Evolutionary conservation across 92 coral and sea anemone species (phyloP), one percentile per base, ranked within the genome.

Genomic region (Palythoa grandiflora): DNA sequence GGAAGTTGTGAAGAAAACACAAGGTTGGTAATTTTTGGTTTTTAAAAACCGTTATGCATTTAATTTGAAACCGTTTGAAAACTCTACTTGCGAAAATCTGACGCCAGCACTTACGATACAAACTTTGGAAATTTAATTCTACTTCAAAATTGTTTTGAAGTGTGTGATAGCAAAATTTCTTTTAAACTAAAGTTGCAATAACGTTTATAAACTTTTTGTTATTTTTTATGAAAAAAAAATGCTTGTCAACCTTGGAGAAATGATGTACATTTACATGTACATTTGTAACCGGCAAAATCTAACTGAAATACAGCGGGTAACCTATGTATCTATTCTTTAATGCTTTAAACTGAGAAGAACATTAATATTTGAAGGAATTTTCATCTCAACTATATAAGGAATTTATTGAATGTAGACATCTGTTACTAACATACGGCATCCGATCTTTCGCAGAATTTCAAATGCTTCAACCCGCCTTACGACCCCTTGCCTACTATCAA

Each of bases 381-480:
- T 28, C 0, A 28, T 28, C 28, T 28, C 28, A 0, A 28, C 0
- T 28, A 8, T 21, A 8, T 28, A 10, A 71, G 37, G 47, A 71
- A 38, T 2, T 35, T 36, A 11, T 71, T 35, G 36, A 16, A 8
- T 9, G 13, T 6, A 71, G 1, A 12, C 36, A 9, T 35, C 7
- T 44, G 50, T 16, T 63, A 19, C 70, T 19, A 50, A 75, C 36
- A 13, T 2, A 11, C 3, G 3, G 52, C 54, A 47, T 28, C 28
- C 9, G 10, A 15, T 36, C 20, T 35, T 9, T 54, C 9, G 21
- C 83, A 78, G 83, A 78, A 19, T 78, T 51, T 40, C 54, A 78
- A 55, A 17, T 78, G 50, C 83, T 55, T 78, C 83, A 78, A 78
- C 70, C 83, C 5, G 83, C 83, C 13, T 55, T 78, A 5, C 83